Conservation (phyloP, 1,140 invertebrate genomes). For the Formica exsecta region DNA sequence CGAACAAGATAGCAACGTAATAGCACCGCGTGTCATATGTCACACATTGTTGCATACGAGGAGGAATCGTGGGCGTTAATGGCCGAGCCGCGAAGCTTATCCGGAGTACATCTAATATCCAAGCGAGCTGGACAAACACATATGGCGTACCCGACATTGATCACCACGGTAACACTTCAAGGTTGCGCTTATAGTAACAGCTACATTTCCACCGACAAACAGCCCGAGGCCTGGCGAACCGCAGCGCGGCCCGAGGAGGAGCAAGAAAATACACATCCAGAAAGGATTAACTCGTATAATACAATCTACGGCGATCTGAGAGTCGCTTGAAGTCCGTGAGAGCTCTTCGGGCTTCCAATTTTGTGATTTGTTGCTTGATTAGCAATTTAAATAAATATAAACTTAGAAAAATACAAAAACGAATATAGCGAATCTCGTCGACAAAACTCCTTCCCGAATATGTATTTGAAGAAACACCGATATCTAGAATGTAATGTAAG, state of each 20-base stretch:
- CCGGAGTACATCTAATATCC: constrained; percentile 45
- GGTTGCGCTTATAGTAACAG: constrained; percentile 43
- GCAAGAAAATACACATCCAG: constrained; percentile 8
- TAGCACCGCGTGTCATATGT: constrained; percentile 18
- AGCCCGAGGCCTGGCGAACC: constrained; percentile 20
- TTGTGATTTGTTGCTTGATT: neutral
- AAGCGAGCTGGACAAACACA: constrained; percentile 36
- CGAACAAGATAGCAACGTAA: constrained; percentile 30
- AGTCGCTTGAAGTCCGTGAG: neutral
- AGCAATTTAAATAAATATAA: constrained; percentile 12
- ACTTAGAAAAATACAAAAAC: neutral
- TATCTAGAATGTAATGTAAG: neutral
- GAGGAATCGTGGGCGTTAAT: constrained; percentile 52
- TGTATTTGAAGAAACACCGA: neutral
- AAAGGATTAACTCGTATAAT: constrained; percentile 27
- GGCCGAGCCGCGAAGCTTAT: constrained; percentile 18
- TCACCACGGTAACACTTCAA: constrained; percentile 52
- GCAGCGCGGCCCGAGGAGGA: neutral
- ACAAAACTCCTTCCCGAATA: neutral
- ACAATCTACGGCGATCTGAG: constrained; percentile 15
- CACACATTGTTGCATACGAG: constrained; percentile 47
- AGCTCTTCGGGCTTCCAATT: neutral
- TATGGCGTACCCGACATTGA: constrained; percentile 30
- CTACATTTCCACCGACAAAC: constrained; percentile 54
- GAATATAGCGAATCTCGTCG: neutral